Evolutionary conservation across 1,140 invertebrate genomes (phyloP), one percentile per base, ranked within the genome.

Genomic region (Plutomurus gul): DNA sequence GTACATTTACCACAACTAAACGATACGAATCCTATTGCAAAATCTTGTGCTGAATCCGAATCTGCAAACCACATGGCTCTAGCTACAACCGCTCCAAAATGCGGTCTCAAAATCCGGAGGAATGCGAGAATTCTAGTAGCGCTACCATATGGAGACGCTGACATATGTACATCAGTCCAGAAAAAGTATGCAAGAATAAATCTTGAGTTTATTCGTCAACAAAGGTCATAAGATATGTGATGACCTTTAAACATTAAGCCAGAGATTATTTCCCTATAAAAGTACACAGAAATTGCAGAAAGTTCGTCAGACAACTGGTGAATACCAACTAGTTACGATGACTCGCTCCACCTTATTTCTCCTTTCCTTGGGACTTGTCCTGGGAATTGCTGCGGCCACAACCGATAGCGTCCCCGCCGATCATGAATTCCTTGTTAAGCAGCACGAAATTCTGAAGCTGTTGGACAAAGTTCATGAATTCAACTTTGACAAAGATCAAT

Each of bases 401-500:
- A 36, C 25, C 16, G 27, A 36, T 18, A 51, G 47, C 22, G 40
- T 43, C 37, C 75, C 56, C 25, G 75, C 75, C n/a, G 75, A 77
- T 39, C 18, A 65, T 13, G 75, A 77, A 20, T 86, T 90, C 20
- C 82, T 91, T 60, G 84, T 86, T 10, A 90, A 88, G 77, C 91
- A 93, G 86, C 88, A 88, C 49, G 86, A 89, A 33, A 87, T 91
- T 10, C 87, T 92, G 46, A 88, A 89, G 74, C 87, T 93, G n/a
- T 85, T 91, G 22, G 87, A 90, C 70, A 89, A 91, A 80, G 86
- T 92, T 1, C 88, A 88, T 81, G 89, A 90, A 83, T 88, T 88
- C 4, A 88, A 87, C 72, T 85, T 89, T 8, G 87, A 88, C 78
- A 84, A 86, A 0, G 86, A 87, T 4, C 86, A 87, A 18, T 86